phyloP scores from a whole-genome alignment of 2,888 invertebrate species.

The Eubasilissa splendida region DNA sequence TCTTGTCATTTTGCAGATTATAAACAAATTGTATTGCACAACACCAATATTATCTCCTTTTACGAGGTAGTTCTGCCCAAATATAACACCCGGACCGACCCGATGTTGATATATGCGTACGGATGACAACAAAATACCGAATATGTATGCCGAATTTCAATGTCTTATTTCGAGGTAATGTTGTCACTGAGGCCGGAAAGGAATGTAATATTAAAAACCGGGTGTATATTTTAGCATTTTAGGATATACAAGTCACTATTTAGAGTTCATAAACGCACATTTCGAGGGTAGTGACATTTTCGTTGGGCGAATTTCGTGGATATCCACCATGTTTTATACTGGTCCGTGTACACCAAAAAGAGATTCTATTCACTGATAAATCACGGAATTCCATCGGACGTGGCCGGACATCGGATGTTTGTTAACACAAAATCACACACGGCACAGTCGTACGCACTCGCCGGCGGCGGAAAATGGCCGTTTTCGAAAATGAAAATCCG shows the following conservation, averaged over 20 bases:
- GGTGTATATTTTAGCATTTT: slow-evolving; percentile 19
- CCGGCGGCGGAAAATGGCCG: slow-evolving; percentile 59
- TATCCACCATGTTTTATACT: slow-evolving; percentile 70
- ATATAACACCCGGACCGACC: slow-evolving; percentile 4
- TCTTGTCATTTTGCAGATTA: slow-evolving; percentile 29
- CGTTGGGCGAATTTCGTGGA: slow-evolving; percentile 57
- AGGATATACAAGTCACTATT: slow-evolving; percentile 54
- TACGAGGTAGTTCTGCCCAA: not conserved
- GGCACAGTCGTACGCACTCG: slow-evolving; percentile 43
- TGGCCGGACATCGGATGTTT: slow-evolving; percentile 31
- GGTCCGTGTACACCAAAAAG: slow-evolving; percentile 62
- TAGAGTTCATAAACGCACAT: slow-evolving; percentile 56
- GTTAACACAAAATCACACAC: slow-evolving; percentile 22
- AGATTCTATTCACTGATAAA: slow-evolving; percentile 74
- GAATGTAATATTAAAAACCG: slow-evolving; percentile 26
- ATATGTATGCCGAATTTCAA: slow-evolving; percentile 28
- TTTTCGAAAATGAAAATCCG: slow-evolving; percentile 64
- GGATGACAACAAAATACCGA: slow-evolving; percentile 54
- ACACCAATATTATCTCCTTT: not conserved
- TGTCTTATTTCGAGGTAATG: slow-evolving; percentile 40
- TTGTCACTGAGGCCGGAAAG: slow-evolving; percentile 24
- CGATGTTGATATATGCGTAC: slow-evolving; percentile 46
- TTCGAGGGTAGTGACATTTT: slow-evolving; percentile 52
- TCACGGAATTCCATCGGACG: slow-evolving; percentile 70
- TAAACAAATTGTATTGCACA: slow-evolving; percentile 3